A percentile compares a stretch with the other conserved stretches of the same genome.
Evolutionary conservation across 2,797 vertebrate genomes (phyloP).

Genomic region (Semotilus atromaculatus): DNA sequence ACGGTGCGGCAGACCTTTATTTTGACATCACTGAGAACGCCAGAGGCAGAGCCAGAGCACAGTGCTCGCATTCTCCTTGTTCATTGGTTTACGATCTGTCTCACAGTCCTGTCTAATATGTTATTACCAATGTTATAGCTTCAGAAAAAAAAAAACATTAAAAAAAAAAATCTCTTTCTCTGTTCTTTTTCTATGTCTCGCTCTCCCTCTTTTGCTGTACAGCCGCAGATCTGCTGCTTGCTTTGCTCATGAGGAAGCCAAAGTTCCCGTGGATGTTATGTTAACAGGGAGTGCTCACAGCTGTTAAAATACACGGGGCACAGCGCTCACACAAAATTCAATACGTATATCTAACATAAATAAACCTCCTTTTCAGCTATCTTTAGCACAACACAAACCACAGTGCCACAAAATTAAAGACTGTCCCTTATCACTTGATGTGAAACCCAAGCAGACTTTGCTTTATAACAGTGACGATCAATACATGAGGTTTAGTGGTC

Average conservation of each 20-base stretch:
- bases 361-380: slow-evolving; percentile 64
- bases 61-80: no score
- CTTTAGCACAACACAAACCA: slow-evolving; percentile 68
- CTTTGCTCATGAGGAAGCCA: slow-evolving; percentile 75
- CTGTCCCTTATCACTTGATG: slow-evolving; percentile 1
- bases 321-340: slow-evolving; percentile 63
- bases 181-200: neutral
- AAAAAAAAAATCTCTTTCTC: neutral
- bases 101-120: no score
- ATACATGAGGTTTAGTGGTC: neutral
- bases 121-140: neutral
- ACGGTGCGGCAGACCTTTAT: no score
- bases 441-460: slow-evolving; percentile 43
- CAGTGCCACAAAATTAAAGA: slow-evolving; percentile 60
- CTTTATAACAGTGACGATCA: neutral
- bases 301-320: slow-evolving; percentile 77
- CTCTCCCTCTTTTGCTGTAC: slow-evolving; percentile 46
- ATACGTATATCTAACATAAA: slow-evolving; percentile 43
- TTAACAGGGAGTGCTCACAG: slow-evolving; percentile 75
- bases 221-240: slow-evolving; percentile 65
- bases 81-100: no score
- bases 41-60: no score
- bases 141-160: neutral
- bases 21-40: no score
- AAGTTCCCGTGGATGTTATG: slow-evolving; percentile 83